phyloP scores from a whole-genome alignment of 2,888 invertebrate genomes.

The Nezara viridula region DNA sequence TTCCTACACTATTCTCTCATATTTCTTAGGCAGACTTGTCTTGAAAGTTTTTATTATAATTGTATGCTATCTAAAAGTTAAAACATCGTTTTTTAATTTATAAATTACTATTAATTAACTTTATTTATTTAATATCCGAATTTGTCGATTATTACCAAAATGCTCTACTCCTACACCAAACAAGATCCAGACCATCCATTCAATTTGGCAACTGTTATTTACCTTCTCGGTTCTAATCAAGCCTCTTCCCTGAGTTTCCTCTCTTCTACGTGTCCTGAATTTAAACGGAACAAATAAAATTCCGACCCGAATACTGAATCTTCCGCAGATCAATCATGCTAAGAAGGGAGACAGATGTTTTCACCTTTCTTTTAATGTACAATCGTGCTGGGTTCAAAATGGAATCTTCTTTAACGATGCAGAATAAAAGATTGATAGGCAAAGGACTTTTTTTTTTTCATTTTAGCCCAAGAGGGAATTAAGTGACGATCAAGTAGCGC shows the following conservation, averaged over 20 bases:
- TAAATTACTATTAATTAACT: too few relatives aligned
- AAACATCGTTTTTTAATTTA: too few relatives aligned
- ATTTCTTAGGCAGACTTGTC: too few relatives aligned
- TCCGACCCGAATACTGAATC: neutral
- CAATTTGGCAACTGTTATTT: constrained; percentile 38
- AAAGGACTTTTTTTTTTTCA: neutral
- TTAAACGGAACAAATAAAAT: constrained; percentile 39
- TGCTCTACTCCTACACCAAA: neutral
- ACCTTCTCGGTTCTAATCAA: constrained; percentile 35
- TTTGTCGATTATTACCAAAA: neutral
- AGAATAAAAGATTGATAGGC: too few relatives aligned
- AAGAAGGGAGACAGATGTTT: neutral
- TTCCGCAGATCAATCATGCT: neutral
- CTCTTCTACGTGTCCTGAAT: constrained; percentile 14
- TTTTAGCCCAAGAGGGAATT: neutral
- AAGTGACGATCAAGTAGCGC: neutral
- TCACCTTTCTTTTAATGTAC: neutral
- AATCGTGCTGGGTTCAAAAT: too few relatives aligned
- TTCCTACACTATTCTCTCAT: too few relatives aligned
- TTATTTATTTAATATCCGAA: too few relatives aligned
- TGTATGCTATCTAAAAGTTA: too few relatives aligned
- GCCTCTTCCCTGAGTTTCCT: constrained; percentile 23
- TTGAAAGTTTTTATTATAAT: too few relatives aligned
- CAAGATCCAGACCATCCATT: neutral
- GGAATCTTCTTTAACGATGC: too few relatives aligned